These are phyloP conservation scores for Austrofundulus limnaeus DNA, from an alignment of 2,113 vertebrate genomes.

Conservation along the genomic window DNA sequence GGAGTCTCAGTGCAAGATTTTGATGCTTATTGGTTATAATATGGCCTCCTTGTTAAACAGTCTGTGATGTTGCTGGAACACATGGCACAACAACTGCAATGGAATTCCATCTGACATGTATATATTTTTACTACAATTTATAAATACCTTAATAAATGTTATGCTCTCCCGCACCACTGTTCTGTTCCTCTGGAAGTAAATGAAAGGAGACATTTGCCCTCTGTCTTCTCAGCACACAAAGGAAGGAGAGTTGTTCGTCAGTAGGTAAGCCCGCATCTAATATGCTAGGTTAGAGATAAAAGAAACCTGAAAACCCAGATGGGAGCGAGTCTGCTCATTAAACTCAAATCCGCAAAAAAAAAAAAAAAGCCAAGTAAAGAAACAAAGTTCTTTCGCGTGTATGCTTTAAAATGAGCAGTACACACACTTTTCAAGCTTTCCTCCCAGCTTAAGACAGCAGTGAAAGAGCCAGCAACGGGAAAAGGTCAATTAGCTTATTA, in stretches of 20 bases:
- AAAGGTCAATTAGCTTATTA: constrained; percentile 82
- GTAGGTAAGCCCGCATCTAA: constrained; percentile 41
- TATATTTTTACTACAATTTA: constrained; percentile 70
- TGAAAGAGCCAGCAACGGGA: constrained; percentile 57
- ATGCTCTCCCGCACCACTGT: constrained; percentile 48
- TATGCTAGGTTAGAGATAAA: constrained; percentile 53
- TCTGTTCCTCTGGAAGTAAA: constrained; percentile 56
- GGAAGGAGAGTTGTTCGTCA: constrained; percentile 45
- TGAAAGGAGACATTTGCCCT: constrained; percentile 72
- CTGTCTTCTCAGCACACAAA: constrained; percentile 58
- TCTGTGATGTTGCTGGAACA: constrained; percentile 56
- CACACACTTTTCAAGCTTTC: constrained; percentile 44
- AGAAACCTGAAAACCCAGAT: constrained; percentile 39
- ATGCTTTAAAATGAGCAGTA: constrained; percentile 34
- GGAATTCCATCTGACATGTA: constrained; percentile 69
- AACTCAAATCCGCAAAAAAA: constrained; percentile 39
- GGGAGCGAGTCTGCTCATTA: constrained; percentile 58
- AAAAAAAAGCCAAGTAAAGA: constrained; percentile 58
- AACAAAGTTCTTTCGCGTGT: constrained; percentile 46
- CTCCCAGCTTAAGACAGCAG: constrained; percentile 47
- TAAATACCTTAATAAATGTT: constrained; percentile 76
- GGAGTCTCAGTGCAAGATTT: constrained; percentile 39
- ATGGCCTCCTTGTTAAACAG: constrained; percentile 60
- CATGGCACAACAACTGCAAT: constrained; percentile 61
- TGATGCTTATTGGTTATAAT: constrained; percentile 79